phyloP scores from a whole-genome alignment of 92 coral and sea anemone genomes.

The Zoanthus gigantus region DNA sequence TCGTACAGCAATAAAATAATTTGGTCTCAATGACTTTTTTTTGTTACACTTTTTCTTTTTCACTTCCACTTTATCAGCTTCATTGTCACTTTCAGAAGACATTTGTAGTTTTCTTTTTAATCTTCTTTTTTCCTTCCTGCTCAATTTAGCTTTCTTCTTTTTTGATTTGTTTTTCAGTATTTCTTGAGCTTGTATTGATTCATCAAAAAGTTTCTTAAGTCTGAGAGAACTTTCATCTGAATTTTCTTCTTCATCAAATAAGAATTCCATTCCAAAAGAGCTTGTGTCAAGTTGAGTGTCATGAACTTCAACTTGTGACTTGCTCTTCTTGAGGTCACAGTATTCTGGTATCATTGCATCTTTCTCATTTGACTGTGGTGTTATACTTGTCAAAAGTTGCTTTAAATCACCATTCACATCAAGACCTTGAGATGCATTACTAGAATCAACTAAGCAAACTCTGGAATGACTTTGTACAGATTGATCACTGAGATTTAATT shows the following conservation, averaged over 20 bases:
- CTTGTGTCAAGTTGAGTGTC: constrained; percentile 26
- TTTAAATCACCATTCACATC: not conserved
- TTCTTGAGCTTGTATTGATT: constrained; percentile 35
- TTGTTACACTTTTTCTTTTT: not conserved
- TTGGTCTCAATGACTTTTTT: constrained; percentile 61
- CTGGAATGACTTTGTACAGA: not conserved
- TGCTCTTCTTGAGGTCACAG: not conserved
- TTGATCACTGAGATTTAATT: not conserved
- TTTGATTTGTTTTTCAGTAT: constrained; percentile 32
- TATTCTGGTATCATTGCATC: not conserved
- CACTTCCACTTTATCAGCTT: not conserved
- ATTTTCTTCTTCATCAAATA: constrained; percentile 34
- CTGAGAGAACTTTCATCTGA: constrained; percentile 60
- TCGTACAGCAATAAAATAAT: constrained; percentile 89
- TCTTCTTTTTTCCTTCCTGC: constrained; percentile 22
- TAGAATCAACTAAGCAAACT: not conserved
- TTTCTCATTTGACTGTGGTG: not conserved
- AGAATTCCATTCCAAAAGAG: constrained; percentile 29
- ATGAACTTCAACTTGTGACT: not conserved
- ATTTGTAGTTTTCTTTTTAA: constrained; percentile 29
- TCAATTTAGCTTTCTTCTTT: constrained; percentile 18
- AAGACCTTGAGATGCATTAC: not conserved
- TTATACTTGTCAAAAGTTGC: not conserved
- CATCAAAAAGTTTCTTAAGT: constrained; percentile 62
- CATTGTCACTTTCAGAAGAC: not conserved